Percentiles rank a stretch among this genome's conserved stretches.
Conservation (phyloP, 1,140 invertebrate genomes). For the Aphis craccivora region DNA sequence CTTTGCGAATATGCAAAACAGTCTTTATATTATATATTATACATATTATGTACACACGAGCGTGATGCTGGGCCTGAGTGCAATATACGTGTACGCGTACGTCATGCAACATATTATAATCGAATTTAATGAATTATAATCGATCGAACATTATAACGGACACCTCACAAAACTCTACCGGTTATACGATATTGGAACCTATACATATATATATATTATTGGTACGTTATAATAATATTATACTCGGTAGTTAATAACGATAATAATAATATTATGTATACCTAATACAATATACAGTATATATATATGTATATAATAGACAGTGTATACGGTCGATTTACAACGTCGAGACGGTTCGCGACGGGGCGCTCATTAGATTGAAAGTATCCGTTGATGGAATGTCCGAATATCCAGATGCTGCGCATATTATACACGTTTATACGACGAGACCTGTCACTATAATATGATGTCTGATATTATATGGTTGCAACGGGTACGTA, state of each 20-base stretch:
- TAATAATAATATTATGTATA: not conserved
- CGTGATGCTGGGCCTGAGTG: not conserved
- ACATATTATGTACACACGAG: too few species aligned
- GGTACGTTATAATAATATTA: too few species aligned
- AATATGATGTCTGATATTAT: not conserved
- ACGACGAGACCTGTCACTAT: constrained; percentile 2
- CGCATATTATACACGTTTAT: not conserved
- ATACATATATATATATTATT: too few species aligned
- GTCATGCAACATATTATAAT: not conserved
- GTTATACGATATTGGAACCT: not conserved
- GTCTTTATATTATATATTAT: not conserved
- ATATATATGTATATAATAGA: not conserved
- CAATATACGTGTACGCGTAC: not conserved
- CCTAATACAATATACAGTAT: not conserved
- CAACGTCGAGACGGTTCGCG: constrained; percentile 24
- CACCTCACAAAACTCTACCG: constrained; percentile 8
- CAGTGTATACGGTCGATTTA: not conserved
- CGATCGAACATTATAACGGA: constrained; percentile 29
- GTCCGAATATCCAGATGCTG: not conserved
- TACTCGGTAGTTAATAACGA: not conserved
- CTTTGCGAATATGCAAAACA: not conserved
- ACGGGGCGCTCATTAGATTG: constrained; percentile 29
- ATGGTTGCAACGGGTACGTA: not conserved
- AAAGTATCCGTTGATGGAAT: constrained; percentile 5
- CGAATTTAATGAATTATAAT: constrained; percentile 13